Percentiles rank a stretch among this genome's conserved stretches.
Conservation (phyloP, 2,113 vertebrate genomes). For the Dipodomys merriami region DNA sequence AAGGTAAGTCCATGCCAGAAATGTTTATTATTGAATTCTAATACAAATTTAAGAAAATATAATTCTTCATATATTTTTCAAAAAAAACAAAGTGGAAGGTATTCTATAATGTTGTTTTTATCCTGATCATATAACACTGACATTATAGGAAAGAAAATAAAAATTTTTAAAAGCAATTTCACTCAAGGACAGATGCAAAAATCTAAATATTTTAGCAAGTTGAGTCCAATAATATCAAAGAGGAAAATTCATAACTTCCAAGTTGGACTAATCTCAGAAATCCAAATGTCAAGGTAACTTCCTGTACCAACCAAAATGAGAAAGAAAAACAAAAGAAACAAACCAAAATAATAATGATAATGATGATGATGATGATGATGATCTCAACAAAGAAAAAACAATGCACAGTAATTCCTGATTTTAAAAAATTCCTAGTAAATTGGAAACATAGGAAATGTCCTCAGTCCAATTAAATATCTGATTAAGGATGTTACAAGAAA, state of each 20-base stretch:
- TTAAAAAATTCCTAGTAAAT: slow-evolving; percentile 30
- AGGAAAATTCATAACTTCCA: neutral
- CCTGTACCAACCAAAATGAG: slow-evolving; percentile 1
- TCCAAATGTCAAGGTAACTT: slow-evolving; percentile 14
- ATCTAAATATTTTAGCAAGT: slow-evolving; percentile 47
- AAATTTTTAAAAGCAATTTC: neutral
- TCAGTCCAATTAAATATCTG: neutral
- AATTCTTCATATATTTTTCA: neutral
- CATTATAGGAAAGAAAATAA: neutral
- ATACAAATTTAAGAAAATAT: neutral
- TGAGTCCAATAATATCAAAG: neutral
- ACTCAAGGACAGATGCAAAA: neutral
- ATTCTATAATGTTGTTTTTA: neutral
- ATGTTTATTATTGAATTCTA: neutral
- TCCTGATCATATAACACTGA: neutral
- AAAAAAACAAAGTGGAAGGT: neutral
- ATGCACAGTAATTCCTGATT: neutral
- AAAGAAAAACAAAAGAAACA: neutral
- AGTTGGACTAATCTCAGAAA: neutral
- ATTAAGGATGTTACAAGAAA: neutral
- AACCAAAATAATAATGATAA: too few relatives aligned
- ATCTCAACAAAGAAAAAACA: slow-evolving; percentile 31
- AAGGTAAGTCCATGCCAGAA: neutral
- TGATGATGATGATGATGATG: neutral
- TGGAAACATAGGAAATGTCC: neutral